phyloP scores from a whole-genome alignment of 1,140 invertebrate genomes.

The Drosophila nasuta region DNA sequence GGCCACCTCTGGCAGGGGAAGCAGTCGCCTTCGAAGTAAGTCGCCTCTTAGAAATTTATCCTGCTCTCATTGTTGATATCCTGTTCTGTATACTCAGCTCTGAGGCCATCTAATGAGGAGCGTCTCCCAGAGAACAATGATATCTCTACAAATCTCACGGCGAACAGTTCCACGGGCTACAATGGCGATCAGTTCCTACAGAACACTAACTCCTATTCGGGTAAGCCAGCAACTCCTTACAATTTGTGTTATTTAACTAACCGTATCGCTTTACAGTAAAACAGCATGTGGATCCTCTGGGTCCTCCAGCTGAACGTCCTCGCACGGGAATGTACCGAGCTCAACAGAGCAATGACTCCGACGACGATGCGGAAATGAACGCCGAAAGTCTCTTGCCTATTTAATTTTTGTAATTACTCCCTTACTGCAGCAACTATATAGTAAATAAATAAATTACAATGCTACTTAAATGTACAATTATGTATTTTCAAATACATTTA shows the following conservation, averaged over 20 bases:
- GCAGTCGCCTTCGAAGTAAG: slow-evolving; percentile 79
- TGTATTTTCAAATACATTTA: no score
- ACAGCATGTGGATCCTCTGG: slow-evolving; percentile 90
- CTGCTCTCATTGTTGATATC: background rate
- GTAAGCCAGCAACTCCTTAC: slow-evolving; percentile 4
- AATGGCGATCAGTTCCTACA: slow-evolving; percentile 54
- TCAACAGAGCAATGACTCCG: slow-evolving; percentile 90
- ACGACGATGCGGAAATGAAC: slow-evolving; percentile 91
- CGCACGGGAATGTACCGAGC: slow-evolving; percentile 89
- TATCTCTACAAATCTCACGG: slow-evolving; percentile 24
- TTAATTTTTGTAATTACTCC: slow-evolving; percentile 21
- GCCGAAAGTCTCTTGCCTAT: slow-evolving; percentile 93
- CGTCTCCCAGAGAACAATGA: slow-evolving; percentile 54
- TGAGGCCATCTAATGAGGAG: slow-evolving; percentile 60
- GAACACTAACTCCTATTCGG: slow-evolving; percentile 28
- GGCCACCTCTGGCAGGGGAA: slow-evolving; percentile 84
- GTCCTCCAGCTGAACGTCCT: slow-evolving; percentile 90
- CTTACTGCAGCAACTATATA: no score
- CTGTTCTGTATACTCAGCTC: slow-evolving; percentile 11
- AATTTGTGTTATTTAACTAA: background rate
- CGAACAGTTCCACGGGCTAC: slow-evolving; percentile 14
- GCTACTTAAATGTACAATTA: no score
- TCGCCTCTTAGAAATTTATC: background rate
- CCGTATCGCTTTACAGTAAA: slow-evolving; percentile 32
- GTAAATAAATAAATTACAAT: no score